These are phyloP conservation scores for Microcebus lehilahytsara DNA, from an alignment of 2,113 vertebrate species.

Conservation along the genomic window DNA sequence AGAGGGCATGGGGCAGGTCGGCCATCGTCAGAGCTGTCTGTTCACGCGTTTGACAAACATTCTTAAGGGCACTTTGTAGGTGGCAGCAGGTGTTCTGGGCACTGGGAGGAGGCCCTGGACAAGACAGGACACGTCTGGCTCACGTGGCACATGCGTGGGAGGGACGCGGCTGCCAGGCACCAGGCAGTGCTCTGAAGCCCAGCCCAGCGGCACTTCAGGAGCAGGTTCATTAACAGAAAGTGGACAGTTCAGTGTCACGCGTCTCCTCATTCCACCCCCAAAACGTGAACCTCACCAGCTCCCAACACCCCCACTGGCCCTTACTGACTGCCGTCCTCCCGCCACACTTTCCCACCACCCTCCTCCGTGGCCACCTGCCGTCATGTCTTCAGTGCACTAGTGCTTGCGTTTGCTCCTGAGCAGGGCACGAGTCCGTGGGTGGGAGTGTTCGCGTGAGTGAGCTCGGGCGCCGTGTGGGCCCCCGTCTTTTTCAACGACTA, in stretches of 20 bases:
- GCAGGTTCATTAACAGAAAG: fast-evolving
- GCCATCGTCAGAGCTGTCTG: neutral
- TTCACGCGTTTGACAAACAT: neutral
- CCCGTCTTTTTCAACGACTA: fast-evolving
- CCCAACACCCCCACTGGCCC: neutral
- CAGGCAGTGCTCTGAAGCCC: neutral
- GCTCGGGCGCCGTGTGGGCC: fast-evolving
- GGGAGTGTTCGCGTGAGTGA: fast-evolving
- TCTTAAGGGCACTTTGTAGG: neutral
- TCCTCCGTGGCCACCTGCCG: fast-evolving
- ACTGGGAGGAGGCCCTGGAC: neutral
- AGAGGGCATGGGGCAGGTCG: neutral
- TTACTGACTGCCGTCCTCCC: fast-evolving
- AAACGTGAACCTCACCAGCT: fast-evolving
- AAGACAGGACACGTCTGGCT: neutral
- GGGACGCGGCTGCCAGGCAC: neutral
- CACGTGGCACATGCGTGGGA: too few relatives aligned
- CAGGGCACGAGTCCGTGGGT: fast-evolving
- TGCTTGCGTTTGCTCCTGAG: neutral
- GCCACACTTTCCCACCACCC: fast-evolving
- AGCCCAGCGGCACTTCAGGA: neutral
- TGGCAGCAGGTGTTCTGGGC: neutral
- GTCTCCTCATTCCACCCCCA: fast-evolving
- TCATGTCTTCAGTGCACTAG: fast-evolving
- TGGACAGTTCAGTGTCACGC: fast-evolving